Evolutionary conservation across 2,888 invertebrate genomes (phyloP).

Genomic region (Brachypterus glaber): DNA sequence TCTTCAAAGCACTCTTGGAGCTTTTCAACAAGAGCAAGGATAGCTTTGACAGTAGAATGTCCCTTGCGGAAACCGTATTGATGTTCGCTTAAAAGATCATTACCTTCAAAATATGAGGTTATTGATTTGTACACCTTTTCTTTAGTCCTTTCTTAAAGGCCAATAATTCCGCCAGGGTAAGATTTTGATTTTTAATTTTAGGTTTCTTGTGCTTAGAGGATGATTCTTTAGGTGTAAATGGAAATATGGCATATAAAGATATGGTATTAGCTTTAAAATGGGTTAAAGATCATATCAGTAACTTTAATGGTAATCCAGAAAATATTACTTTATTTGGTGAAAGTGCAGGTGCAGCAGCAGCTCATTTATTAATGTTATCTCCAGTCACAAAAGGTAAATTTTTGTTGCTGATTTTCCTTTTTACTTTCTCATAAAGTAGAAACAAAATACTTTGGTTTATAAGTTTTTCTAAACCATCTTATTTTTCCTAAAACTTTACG

Average conservation of each 20-base stretch:
- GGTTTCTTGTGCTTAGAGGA: conserved; percentile 44
- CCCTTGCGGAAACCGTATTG: no score
- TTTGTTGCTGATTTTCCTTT: neutral
- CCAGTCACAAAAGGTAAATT: conserved; percentile 35
- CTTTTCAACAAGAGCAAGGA: no score
- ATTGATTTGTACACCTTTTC: no score
- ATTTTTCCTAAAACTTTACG: no score
- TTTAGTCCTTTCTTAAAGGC: no score
- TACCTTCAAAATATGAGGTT: no score
- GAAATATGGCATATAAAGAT: conserved; percentile 46
- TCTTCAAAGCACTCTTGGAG: no score
- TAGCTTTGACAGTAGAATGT: no score
- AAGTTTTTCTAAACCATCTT: no score
- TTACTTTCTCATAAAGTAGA: neutral
- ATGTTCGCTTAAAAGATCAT: no score
- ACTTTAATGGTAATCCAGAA: conserved; percentile 43
- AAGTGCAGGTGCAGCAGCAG: conserved; percentile 43
- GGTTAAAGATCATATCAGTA: conserved; percentile 41
- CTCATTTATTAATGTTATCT: conserved; percentile 39
- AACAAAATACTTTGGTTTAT: neutral
- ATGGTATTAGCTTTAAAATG: conserved; percentile 43
- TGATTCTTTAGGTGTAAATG: conserved; percentile 39
- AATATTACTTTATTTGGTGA: conserved; percentile 46
- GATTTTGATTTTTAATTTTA: conserved; percentile 17
- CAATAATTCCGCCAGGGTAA: no score